Evolutionary conservation across 2,888 invertebrate genomes (phyloP).

Genomic region (Polydrusus cervinus): DNA sequence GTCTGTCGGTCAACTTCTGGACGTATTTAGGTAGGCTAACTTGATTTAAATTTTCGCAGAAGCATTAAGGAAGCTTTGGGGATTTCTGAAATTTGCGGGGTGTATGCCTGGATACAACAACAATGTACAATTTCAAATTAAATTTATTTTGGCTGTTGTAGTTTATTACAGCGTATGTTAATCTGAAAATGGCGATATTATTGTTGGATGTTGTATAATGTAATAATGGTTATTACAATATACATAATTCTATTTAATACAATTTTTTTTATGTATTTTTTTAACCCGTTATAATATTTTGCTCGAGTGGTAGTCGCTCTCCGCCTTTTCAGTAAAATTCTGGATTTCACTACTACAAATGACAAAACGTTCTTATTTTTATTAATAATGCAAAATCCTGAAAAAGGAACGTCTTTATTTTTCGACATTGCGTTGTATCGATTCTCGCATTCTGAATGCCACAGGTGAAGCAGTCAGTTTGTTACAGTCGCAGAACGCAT

Average conservation of each 20-base stretch:
- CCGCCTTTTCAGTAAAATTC: too few relatives aligned
- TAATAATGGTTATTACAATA: too few relatives aligned
- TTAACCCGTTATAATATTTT: too few relatives aligned
- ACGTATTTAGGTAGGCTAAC: constrained; percentile 20
- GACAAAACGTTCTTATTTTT: too few relatives aligned
- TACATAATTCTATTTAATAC: too few relatives aligned
- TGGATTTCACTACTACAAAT: too few relatives aligned
- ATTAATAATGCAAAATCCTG: background rate
- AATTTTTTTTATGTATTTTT: too few relatives aligned
- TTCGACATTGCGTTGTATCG: background rate
- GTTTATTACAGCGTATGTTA: too few relatives aligned
- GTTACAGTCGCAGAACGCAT: constrained; percentile 33
- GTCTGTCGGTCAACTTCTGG: constrained; percentile 23
- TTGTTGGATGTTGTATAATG: background rate
- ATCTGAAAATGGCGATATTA: too few relatives aligned
- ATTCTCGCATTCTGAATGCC: constrained; percentile 24
- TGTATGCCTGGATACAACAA: background rate
- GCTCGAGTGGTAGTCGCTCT: too few relatives aligned
- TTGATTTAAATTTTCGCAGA: constrained; percentile 16
- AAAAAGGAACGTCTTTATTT: constrained; percentile 7
- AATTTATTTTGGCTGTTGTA: background rate
- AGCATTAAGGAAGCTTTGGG: background rate
- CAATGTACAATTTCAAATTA: background rate
- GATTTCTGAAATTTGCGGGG: constrained; percentile 6
- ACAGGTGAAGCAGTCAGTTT: constrained; percentile 31